Evolutionary conservation across 2,113 vertebrate species (phyloP).

Genomic region (Raphicerus campestris): DNA sequence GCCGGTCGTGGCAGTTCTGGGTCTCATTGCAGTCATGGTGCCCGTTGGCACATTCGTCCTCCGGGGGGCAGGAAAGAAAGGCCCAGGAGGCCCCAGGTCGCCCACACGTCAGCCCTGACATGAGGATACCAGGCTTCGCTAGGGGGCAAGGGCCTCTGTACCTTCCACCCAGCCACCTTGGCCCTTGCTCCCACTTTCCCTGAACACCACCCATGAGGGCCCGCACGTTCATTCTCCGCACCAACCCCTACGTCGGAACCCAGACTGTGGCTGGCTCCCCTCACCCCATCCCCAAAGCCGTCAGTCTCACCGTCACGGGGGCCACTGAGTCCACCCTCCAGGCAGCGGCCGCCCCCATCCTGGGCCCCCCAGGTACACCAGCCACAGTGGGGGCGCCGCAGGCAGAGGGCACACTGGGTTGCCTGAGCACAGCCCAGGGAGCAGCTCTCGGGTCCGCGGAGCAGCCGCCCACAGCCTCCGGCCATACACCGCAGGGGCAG

Average conservation of each 20-base stretch:
- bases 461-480: conserved; percentile 90
- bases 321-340: conserved; percentile 89
- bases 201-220: background rate
- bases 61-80: conserved; percentile 91
- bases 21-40: conserved; percentile 93
- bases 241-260: background rate
- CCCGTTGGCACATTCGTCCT: conserved; percentile 91
- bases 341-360: conserved; percentile 88
- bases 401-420: conserved; percentile 90
- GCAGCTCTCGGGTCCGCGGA: conserved; percentile 88
- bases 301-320: conserved; percentile 69
- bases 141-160: background rate
- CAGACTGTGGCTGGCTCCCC: background rate
- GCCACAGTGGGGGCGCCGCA: conserved; percentile 90
- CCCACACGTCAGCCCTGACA: conserved; percentile 64
- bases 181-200: background rate
- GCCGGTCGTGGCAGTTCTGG: conserved; percentile 89
- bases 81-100: conserved; percentile 88
- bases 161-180: background rate
- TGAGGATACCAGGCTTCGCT: background rate
- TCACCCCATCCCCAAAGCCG: too few relatives aligned
- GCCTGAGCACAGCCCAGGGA: conserved; percentile 88
- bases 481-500: conserved; percentile 90
- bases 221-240: background rate
- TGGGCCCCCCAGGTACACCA: conserved; percentile 87